Evolutionary conservation across 1,140 invertebrate species (phyloP).

Genomic region (Chrysopa pallens): DNA sequence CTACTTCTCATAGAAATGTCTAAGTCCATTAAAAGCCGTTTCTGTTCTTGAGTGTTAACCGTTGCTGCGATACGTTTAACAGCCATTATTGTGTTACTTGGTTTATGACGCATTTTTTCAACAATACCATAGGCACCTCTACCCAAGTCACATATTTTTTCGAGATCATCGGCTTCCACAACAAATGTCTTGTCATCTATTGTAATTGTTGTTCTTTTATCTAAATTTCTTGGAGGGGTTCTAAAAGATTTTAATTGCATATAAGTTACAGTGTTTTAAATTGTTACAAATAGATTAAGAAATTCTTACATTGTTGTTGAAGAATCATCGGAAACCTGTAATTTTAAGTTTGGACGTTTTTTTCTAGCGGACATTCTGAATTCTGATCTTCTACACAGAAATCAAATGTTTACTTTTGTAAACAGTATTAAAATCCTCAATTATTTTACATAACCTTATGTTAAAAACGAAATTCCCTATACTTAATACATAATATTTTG

Average conservation of each 20-base stretch:
- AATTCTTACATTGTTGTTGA: conserved; percentile 23
- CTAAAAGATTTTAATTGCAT: conserved; percentile 21
- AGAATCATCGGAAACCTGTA: conserved; percentile 26
- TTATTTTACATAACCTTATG: too few relatives aligned
- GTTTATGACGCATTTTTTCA: conserved; percentile 86
- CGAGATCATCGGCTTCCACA: conserved; percentile 80
- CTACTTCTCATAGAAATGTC: conserved; percentile 89
- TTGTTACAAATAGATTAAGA: background rate
- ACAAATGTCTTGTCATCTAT: conserved; percentile 71
- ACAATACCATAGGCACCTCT: conserved; percentile 92
- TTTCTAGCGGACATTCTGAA: conserved; percentile 11
- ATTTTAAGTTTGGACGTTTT: conserved; percentile 22
- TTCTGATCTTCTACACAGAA: background rate
- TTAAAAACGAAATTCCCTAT: too few relatives aligned
- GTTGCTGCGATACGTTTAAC: conserved; percentile 71
- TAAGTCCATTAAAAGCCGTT: conserved; percentile 91
- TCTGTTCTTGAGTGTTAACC: conserved; percentile 73
- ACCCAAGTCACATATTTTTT: conserved; percentile 75
- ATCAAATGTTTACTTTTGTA: too few relatives aligned
- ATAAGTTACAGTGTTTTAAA: background rate
- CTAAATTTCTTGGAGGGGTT: conserved; percentile 61
- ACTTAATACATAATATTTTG: too few relatives aligned
- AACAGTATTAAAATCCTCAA: too few relatives aligned
- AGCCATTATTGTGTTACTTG: conserved; percentile 79
- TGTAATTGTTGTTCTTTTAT: conserved; percentile 70